These are phyloP conservation scores for Leptatherina wallacei DNA, from an alignment of 2,797 vertebrate genomes.

Conservation along the genomic window DNA sequence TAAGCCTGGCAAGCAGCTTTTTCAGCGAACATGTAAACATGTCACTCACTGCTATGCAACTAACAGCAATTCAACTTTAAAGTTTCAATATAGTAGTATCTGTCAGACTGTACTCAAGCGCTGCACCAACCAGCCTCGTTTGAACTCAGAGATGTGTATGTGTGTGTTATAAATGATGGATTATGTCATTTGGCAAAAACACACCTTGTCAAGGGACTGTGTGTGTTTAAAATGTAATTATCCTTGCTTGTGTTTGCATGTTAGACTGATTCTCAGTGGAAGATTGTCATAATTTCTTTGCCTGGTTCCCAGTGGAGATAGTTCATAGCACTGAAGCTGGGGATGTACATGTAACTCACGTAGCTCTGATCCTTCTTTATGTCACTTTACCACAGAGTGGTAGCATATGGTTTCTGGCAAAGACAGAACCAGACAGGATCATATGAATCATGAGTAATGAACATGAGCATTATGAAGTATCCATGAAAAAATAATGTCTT, in stretches of 20 bases:
- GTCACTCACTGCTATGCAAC: constrained; percentile 9
- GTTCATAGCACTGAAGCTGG: constrained; percentile 21
- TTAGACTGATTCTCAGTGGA: constrained; percentile 1
- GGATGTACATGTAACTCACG: constrained; percentile 27
- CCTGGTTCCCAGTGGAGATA: constrained; percentile 10
- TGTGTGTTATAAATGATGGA: constrained; percentile 35
- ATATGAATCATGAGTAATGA: not conserved
- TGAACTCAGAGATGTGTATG: constrained; percentile 9
- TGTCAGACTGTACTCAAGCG: constrained; percentile 3
- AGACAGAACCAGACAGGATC: not conserved
- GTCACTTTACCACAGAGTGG: constrained; percentile 15
- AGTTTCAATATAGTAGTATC: not conserved
- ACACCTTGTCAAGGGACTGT: constrained; percentile 10
- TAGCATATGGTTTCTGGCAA: constrained; percentile 2
- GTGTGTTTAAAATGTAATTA: constrained; percentile 24
- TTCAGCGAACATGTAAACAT: not conserved
- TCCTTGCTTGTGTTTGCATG: not conserved
- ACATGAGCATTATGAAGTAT: not conserved
- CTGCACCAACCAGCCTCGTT: not conserved
- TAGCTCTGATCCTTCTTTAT: constrained; percentile 26
- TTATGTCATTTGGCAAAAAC: constrained; percentile 30
- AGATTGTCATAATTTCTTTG: constrained; percentile 7
- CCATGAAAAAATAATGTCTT: not conserved
- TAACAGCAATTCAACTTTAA: constrained; percentile 1
- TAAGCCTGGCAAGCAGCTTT: constrained; percentile 10